Conservation (phyloP, 2,113 vertebrate species). For the Mesoclemmys tuberculata region DNA sequence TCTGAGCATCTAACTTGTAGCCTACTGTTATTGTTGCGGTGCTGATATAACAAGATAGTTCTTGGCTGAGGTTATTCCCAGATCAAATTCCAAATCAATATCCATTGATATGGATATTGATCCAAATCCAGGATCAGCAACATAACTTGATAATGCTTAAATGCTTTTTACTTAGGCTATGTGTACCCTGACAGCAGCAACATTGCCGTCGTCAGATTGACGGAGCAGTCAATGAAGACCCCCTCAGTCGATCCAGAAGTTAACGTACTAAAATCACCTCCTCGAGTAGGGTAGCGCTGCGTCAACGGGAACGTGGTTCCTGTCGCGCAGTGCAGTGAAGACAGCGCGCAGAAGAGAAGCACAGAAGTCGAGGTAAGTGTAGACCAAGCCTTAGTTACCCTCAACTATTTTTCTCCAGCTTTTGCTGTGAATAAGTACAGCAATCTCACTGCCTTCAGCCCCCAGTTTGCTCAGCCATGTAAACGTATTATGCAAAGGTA, state of each 20-base stretch:
- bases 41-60: neutral
- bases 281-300: no score
- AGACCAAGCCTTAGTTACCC: no score
- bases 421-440: neutral
- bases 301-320: no score
- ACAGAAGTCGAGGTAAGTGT: no score
- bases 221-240: no score
- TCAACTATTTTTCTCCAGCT: neutral
- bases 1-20: neutral
- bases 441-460: neutral
- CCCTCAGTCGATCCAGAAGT: no score
- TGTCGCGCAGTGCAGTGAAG: no score
- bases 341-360: no score
- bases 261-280: no score
- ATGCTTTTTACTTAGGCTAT: neutral
- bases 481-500: neutral
- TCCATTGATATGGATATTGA: no score
- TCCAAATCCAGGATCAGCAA: neutral
- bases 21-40: neutral
- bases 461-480: neutral
- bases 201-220: no score
- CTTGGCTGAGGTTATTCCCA: neutral
- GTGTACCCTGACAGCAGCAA: no score
- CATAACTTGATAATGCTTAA: neutral
- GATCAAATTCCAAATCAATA: neutral